Percentiles rank a stretch among this genome's conserved stretches.
Evolutionary conservation across 2,113 vertebrate genomes (phyloP).

Genomic region (Larimichthys crocea): DNA sequence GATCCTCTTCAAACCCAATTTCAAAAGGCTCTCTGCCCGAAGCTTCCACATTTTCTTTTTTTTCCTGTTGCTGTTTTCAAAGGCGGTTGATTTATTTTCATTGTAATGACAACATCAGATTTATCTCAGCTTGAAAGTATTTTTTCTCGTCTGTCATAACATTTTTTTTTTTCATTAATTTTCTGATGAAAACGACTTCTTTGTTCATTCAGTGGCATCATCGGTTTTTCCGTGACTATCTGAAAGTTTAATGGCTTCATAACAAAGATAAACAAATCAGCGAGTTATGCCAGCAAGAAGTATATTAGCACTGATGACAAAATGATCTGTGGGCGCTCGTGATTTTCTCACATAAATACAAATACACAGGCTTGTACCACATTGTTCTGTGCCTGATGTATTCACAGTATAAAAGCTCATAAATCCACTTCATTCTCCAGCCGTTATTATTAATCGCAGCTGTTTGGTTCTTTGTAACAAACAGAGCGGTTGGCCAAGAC

Average conservation of each 20-base stretch:
- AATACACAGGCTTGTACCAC: background rate
- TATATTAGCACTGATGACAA: background rate
- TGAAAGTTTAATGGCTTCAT: constrained; percentile 20
- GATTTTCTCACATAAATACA: background rate
- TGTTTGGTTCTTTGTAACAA: constrained; percentile 25
- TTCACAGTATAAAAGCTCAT: background rate
- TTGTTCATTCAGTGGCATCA: constrained; percentile 1
- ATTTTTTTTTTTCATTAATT: constrained; percentile 5
- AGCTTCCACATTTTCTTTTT: constrained; percentile 11
- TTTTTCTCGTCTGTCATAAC: constrained; percentile 28
- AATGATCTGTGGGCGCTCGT: constrained; percentile 10
- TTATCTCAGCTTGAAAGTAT: constrained; percentile 24
- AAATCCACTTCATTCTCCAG: constrained; percentile 2
- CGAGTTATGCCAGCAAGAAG: background rate
- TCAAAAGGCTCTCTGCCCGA: constrained; percentile 27
- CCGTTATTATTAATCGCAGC: constrained; percentile 53
- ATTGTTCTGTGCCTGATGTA: background rate
- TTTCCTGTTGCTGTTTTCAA: background rate
- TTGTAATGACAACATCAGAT: constrained; percentile 38
- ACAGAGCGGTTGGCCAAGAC: constrained; percentile 15
- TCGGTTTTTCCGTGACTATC: constrained; percentile 10
- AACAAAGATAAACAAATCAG: constrained; percentile 25
- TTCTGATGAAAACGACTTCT: constrained; percentile 35
- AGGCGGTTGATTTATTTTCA: constrained; percentile 20
- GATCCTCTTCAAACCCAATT: constrained; percentile 53